phyloP scores from a whole-genome alignment of 2,113 vertebrate genomes.

The Furnarius figulus region DNA sequence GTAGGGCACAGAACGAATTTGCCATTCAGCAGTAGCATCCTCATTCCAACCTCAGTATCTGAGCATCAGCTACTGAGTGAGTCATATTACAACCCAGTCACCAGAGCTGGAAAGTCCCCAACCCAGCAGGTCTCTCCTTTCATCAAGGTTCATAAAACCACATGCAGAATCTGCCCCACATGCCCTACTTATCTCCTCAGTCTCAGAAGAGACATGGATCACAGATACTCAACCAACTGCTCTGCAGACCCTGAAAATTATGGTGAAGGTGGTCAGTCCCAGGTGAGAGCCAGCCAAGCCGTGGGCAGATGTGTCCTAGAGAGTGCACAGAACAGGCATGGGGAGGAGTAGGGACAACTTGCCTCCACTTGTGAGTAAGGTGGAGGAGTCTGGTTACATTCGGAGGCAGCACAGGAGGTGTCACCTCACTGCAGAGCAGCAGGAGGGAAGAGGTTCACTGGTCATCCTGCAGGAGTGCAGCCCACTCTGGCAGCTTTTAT shows the following conservation, averaged over 20 bases:
- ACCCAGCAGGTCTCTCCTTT: background rate
- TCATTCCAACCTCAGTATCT: background rate
- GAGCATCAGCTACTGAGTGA: background rate
- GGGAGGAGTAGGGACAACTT: background rate
- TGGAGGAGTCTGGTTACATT: background rate
- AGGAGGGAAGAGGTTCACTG: background rate
- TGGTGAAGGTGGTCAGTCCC: background rate
- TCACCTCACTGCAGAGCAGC: background rate
- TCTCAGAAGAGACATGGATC: background rate
- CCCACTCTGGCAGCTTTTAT: background rate
- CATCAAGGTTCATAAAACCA: background rate
- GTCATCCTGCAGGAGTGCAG: background rate
- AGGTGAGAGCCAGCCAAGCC: background rate
- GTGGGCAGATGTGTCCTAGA: background rate
- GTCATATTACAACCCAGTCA: background rate
- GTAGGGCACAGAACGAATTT: background rate
- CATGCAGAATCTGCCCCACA: background rate
- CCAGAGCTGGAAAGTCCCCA: constrained; percentile 9
- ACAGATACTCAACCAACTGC: background rate
- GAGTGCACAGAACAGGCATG: background rate
- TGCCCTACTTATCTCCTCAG: background rate
- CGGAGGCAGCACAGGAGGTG: background rate
- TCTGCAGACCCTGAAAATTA: background rate
- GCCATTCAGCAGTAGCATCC: background rate
- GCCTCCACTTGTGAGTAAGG: background rate